These are phyloP conservation scores for Lepilemur septentrionalis DNA, from an alignment of 2,797 vertebrate species.

Conservation along the genomic window DNA sequence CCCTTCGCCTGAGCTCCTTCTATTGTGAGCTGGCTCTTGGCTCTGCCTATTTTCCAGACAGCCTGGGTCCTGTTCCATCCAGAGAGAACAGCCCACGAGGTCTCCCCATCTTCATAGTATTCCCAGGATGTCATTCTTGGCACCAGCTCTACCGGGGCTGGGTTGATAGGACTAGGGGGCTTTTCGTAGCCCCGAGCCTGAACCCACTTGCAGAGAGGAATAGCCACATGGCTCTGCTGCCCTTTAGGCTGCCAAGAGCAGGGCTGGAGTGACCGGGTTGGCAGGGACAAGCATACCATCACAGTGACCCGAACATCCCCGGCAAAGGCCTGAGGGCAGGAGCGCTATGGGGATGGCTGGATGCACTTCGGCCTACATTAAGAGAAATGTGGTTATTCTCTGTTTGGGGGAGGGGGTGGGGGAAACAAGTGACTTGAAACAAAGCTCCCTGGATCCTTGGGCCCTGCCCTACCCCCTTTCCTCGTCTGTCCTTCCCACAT, in stretches of 20 bases:
- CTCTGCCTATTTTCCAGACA: constrained; percentile 71
- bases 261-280: constrained; percentile 82
- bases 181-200: constrained; percentile 70
- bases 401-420: background rate
- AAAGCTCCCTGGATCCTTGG: constrained; percentile 52
- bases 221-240: constrained; percentile 76
- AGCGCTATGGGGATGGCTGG: constrained; percentile 74
- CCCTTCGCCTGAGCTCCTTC: constrained; percentile 60
- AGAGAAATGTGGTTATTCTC: constrained; percentile 72
- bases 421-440: constrained; percentile 63
- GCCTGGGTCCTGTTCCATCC: constrained; percentile 60
- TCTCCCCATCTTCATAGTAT: constrained; percentile 77
- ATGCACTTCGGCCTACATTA: constrained; percentile 60
- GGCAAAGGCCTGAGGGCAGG: constrained; percentile 74
- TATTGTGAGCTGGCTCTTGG: constrained; percentile 47
- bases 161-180: constrained; percentile 69
- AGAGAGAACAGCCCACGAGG: constrained; percentile 65
- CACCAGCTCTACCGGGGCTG: constrained; percentile 71
- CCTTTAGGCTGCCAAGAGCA: constrained; percentile 81
- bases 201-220: constrained; percentile 49
- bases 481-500: constrained; percentile 30
- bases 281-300: constrained; percentile 85
- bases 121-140: constrained; percentile 78
- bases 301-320: constrained; percentile 82
- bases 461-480: constrained; percentile 3